phyloP scores from a whole-genome alignment of 2,888 invertebrate genomes.

The Drosophila vallismaia region DNA sequence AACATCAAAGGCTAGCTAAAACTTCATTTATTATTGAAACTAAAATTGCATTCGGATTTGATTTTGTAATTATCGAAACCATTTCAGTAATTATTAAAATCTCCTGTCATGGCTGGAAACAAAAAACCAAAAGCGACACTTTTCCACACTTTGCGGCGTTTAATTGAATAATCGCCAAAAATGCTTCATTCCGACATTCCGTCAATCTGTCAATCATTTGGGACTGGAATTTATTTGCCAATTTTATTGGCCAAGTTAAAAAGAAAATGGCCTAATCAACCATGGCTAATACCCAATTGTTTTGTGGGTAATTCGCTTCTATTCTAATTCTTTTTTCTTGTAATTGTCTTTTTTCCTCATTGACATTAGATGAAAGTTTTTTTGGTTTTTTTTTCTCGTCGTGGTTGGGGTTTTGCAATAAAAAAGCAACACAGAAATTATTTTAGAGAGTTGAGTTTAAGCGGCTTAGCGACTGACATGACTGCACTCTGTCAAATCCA shows the following conservation, averaged over 20 bases:
- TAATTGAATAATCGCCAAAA: slow-evolving; percentile 70
- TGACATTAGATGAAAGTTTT: slow-evolving; percentile 69
- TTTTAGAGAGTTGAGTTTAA: slow-evolving; percentile 67
- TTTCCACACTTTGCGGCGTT: slow-evolving; percentile 26
- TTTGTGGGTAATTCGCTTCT: slow-evolving; percentile 44
- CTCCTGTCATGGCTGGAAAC: slow-evolving; percentile 21
- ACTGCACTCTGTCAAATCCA: slow-evolving; percentile 42
- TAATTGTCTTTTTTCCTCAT: slow-evolving; percentile 53
- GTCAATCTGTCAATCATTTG: slow-evolving; percentile 53
- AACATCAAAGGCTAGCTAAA: neutral
- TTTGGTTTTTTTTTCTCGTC: slow-evolving; percentile 14
- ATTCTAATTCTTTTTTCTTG: neutral
- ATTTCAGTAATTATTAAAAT: neutral
- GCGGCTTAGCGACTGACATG: slow-evolving; percentile 60
- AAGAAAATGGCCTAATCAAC: slow-evolving; percentile 70
- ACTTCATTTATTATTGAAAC: neutral
- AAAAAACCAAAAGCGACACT: neutral
- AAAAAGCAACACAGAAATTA: slow-evolving; percentile 74
- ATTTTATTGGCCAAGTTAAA: slow-evolving; percentile 52
- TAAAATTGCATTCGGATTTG: neutral
- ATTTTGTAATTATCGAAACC: slow-evolving; percentile 2
- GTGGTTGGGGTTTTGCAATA: slow-evolving; percentile 50
- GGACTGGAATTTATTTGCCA: slow-evolving; percentile 20
- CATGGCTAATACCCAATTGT: slow-evolving; percentile 66
- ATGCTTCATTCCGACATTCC: slow-evolving; percentile 51